Evolutionary conservation across 2,797 vertebrate species (phyloP), one percentile per base, ranked within the genome.

Genomic region (Ceryle rudis): DNA sequence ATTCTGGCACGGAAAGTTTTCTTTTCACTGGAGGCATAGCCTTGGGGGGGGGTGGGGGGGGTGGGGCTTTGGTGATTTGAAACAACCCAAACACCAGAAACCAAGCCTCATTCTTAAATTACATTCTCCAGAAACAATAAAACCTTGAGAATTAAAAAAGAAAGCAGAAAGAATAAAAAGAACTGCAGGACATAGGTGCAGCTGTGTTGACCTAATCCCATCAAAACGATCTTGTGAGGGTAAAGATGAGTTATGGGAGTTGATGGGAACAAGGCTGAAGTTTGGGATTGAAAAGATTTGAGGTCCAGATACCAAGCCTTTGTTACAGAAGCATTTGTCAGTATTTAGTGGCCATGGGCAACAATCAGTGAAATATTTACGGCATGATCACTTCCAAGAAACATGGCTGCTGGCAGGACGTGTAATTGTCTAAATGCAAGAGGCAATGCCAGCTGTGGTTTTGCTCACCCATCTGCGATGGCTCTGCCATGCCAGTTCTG

Each of bases 361-460:
- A 72, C 73, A 79, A 82, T 78, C 72, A 15, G 91, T 96, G 93
- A 91, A 95, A 95, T 95, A 91, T 96, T 96, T 90, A 91, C 23
- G 1, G 82, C 71, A 9, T 10, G 29, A 39, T 44, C 54, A 28
- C 73, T 94, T 96, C 89, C 95, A 95, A 92, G 93, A 79, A 93
- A 58, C 10, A 16, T 66, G 85, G 89, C 91, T 79, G 52, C 95
- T 95, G 96, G 95, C 87, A 88, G 83, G 61, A 42, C 61, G 26
- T 88, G 93, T 90, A 77, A 91, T 89, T 91, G 94, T 90, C 78
- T 64, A 77, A 93, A 93, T 26, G 61, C 94, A 94, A 96, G 73
- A 62, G 94, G 95, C 84, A 74, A 41, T 75, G 92, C 86, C 94
- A 96, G 89, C 96, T 93, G 94, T 87, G 95, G 84, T 74, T 77